These are phyloP conservation scores for Hucho hucho DNA, from an alignment of 2,113 vertebrate species.

Conservation along the genomic window DNA sequence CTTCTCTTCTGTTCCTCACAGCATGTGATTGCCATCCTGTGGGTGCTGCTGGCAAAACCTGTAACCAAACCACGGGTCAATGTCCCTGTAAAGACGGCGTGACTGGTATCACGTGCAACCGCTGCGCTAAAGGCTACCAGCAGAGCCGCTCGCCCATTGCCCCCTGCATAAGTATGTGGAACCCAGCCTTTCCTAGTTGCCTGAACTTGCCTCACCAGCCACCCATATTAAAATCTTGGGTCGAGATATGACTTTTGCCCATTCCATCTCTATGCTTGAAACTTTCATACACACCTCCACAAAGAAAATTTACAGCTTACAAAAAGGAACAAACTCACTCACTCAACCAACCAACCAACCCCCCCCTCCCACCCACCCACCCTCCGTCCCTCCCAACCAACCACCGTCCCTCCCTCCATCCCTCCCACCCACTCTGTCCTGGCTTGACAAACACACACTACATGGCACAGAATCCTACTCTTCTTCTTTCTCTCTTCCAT, in stretches of 20 bases:
- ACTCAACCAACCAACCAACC: no score
- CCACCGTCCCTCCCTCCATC: no score
- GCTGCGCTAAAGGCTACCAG: slow-evolving; percentile 98
- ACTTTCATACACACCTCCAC: no score
- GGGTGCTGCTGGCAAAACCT: slow-evolving; percentile 96
- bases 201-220: slow-evolving; percentile 6
- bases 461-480: no score
- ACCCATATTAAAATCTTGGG: no score
- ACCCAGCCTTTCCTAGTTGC: slow-evolving; percentile 42
- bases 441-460: no score
- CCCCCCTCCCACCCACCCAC: slow-evolving; percentile 17
- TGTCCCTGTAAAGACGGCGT: slow-evolving; percentile 98
- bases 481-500: no score
- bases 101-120: slow-evolving; percentile 97
- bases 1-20: slow-evolving; percentile 44
- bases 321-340: no score
- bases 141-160: slow-evolving; percentile 98
- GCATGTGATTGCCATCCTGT: slow-evolving; percentile 99
- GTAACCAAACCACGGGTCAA: slow-evolving; percentile 98
- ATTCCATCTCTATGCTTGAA: no score
- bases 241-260: no score
- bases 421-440: neutral
- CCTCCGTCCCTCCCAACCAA: slow-evolving; percentile 58
- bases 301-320: no score
- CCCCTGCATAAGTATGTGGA: slow-evolving; percentile 94